Evolutionary conservation across 2,888 invertebrate genomes (phyloP).

Genomic region (Actias luna): DNA sequence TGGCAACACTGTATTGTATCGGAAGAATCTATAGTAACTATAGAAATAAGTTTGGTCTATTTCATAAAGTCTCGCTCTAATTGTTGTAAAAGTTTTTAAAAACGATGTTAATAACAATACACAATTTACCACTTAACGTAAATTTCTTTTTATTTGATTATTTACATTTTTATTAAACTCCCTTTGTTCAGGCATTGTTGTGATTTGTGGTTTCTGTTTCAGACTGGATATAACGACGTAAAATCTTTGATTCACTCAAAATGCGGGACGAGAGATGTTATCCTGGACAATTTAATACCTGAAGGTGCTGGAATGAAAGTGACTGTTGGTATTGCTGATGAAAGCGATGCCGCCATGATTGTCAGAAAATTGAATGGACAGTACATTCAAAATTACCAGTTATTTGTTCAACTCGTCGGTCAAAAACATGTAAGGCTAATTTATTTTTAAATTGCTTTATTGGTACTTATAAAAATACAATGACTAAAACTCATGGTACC

Average conservation of each 20-base stretch:
- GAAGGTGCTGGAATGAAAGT: conserved; percentile 35
- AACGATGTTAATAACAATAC: conserved; percentile 18
- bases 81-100: not conserved
- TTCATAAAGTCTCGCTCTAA: too few relatives aligned
- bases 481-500: too few relatives aligned
- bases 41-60: not conserved
- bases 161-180: not conserved
- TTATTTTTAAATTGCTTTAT: too few relatives aligned
- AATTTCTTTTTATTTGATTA: not conserved
- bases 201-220: not conserved
- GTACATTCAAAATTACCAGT: conserved; percentile 29
- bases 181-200: not conserved
- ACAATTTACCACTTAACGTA: conserved; percentile 20
- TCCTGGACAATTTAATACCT: conserved; percentile 39
- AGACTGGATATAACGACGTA: conserved; percentile 31
- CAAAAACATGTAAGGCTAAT: conserved; percentile 35
- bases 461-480: too few relatives aligned
- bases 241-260: conserved; percentile 35
- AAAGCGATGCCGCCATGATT: conserved; percentile 37
- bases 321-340: conserved; percentile 42
- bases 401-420: conserved; percentile 39
- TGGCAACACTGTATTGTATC: too few relatives aligned
- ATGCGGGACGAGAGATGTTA: conserved; percentile 38
- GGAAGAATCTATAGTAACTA: too few relatives aligned
- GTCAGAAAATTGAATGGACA: conserved; percentile 38